These are phyloP conservation scores for Rhabdornis inornatus DNA, from an alignment of 2,113 vertebrate species.

Conservation along the genomic window DNA sequence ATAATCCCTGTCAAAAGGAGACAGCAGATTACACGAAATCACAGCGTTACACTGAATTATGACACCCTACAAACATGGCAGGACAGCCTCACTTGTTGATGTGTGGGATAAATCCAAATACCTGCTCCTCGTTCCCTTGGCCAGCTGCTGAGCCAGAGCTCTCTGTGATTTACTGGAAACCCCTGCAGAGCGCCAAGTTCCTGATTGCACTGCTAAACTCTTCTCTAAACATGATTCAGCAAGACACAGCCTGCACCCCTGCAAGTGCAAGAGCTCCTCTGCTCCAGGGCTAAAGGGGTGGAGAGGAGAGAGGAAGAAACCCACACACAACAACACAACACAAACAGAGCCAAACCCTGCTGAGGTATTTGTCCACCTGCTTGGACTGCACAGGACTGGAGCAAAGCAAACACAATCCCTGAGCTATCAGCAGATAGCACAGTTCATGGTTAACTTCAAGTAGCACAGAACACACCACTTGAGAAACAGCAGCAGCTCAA, in stretches of 20 bases:
- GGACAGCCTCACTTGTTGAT: not conserved
- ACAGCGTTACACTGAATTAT: rapidly evolving
- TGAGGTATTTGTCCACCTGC: slow-evolving; percentile 60
- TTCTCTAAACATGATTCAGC: not conserved
- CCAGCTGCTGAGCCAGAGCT: not conserved
- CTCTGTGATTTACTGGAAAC: not conserved
- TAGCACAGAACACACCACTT: slow-evolving; percentile 23
- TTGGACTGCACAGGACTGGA: slow-evolving; percentile 9
- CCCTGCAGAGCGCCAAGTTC: not conserved
- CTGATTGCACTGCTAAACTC: not conserved
- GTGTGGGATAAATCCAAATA: not conserved
- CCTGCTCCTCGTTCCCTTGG: not conserved
- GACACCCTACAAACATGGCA: not conserved
- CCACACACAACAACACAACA: not conserved
- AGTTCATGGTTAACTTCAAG: slow-evolving; percentile 57
- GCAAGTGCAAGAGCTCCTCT: not conserved
- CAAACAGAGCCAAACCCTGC: slow-evolving; percentile 49
- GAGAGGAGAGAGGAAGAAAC: not conserved
- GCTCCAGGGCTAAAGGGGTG: not conserved
- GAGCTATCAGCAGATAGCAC: slow-evolving; percentile 40
- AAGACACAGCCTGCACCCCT: not conserved
- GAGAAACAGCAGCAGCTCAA: slow-evolving; percentile 23
- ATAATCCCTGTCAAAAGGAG: not conserved
- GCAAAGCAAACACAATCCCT: slow-evolving; percentile 52
- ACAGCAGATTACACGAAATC: not conserved